Base-by-base conservation (phyloP, 1,140 invertebrate genomes). In the Protaetia brevitarsis region DNA sequence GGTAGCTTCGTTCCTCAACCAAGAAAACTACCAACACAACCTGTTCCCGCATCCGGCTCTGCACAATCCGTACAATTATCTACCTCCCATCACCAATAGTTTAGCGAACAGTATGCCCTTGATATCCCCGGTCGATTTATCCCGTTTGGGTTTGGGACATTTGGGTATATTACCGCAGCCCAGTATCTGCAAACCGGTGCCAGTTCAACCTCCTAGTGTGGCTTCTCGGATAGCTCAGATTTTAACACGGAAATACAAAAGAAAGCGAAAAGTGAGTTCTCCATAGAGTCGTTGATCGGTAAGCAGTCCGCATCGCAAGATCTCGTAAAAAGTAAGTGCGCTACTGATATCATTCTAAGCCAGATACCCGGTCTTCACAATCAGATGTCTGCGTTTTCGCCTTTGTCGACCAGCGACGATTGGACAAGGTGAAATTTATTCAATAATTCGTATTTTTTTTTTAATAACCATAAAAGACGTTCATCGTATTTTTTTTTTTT, bases 181-280 rank as follows among this genome's bases (percentile, higher is more conserved):
- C 26, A 79, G 79, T 69, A 80, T 83, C 56, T 79, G 81, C 30
- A 83, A 83, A 51, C 82, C 82, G 1, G 82, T 83, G 26, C 82
- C 82, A 28, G 76, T 83, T 16, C 77, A 82, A 51, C 80, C 81
- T 7, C 76, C 74, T 71, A 78, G 59, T 28, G 58, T 72, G n/a
- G 69, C 72, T 4, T 66, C 72, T 73, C 75, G 2, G 77, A 78
- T 63, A 67, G 68, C 5, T 73, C 74, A 34, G 76, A 78, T 21
- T 71, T 72, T 29, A 34, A 66, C 7, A 74, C 71, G 21, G 75
- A 77, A 7, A 71, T 76, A 13, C 64, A 64, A 4, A 77, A 77
- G 61, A 78, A 78, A 64, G 62, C 61, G n/a, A 75, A 74, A 61
- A 74, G 72, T 63, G 76, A 75, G 0, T 78, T 78, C 66, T 74